Evolutionary conservation across 2,888 invertebrate species (phyloP).

Genomic region (Brachyopa scutellaris): DNA sequence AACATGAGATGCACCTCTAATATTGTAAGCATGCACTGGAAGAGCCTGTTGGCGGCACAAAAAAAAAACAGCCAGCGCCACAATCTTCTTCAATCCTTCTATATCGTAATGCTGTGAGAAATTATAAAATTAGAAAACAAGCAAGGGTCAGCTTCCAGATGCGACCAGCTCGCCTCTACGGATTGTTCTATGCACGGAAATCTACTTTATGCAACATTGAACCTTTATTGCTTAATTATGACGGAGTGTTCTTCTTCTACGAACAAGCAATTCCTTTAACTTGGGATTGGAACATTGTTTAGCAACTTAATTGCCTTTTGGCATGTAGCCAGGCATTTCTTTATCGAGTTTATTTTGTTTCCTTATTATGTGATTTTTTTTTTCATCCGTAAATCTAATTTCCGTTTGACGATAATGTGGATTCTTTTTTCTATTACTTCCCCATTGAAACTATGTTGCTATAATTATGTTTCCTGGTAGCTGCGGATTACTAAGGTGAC

Average conservation of each 20-base stretch:
- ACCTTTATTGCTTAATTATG: slow-evolving; percentile 69
- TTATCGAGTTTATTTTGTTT: slow-evolving; percentile 27
- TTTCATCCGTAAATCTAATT: slow-evolving; percentile 55
- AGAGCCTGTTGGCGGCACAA: background rate
- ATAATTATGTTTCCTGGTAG: background rate
- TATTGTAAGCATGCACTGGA: slow-evolving; percentile 32
- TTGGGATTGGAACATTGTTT: slow-evolving; percentile 62
- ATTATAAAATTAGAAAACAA: slow-evolving; percentile 66
- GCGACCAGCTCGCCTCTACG: slow-evolving; percentile 14
- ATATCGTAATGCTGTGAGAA: slow-evolving; percentile 47
- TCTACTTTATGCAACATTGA: slow-evolving; percentile 66
- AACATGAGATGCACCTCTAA: slow-evolving; percentile 49
- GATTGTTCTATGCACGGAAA: slow-evolving; percentile 42
- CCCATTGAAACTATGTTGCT: slow-evolving; percentile 23
- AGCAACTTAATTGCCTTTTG: slow-evolving; percentile 58
- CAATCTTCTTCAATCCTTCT: slow-evolving; percentile 9
- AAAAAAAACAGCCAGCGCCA: slow-evolving; percentile 1
- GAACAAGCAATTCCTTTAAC: slow-evolving; percentile 14
- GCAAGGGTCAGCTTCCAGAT: slow-evolving; percentile 67
- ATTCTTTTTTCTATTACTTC: slow-evolving; percentile 20
- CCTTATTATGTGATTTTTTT: slow-evolving; percentile 48
- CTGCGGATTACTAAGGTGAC: background rate
- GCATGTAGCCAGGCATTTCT: slow-evolving; percentile 26
- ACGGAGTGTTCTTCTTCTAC: slow-evolving; percentile 27
- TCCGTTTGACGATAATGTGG: slow-evolving; percentile 46